Evolutionary conservation across 2,113 vertebrate genomes (phyloP).

Genomic region (Cebus imitator): DNA sequence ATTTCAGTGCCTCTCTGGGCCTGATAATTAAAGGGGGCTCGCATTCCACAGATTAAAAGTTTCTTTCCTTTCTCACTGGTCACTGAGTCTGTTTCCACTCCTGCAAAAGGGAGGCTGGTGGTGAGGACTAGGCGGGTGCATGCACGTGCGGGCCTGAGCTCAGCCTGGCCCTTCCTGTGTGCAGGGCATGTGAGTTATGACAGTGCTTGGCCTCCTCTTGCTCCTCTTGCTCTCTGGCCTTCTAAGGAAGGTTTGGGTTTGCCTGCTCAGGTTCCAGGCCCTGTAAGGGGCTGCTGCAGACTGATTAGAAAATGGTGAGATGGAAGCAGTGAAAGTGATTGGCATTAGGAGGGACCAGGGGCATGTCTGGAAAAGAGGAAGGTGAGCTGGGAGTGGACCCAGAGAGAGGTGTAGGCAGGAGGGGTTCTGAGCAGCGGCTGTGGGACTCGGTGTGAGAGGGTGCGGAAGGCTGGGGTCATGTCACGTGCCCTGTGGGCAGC

Average conservation of each 20-base stretch:
- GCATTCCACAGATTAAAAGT: neutral
- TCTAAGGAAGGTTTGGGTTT: neutral
- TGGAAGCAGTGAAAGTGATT: neutral
- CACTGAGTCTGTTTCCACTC: neutral
- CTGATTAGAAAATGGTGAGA: neutral
- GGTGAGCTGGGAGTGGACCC: neutral
- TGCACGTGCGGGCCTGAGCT: neutral
- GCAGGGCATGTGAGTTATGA: too few species aligned
- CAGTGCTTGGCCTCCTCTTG: too few species aligned
- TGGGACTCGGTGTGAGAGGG: neutral
- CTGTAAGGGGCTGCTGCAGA: neutral
- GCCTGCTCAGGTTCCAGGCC: neutral
- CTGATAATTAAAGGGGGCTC: neutral
- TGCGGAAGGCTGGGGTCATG: accelerated
- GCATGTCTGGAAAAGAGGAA: too few species aligned
- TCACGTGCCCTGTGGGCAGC: accelerated
- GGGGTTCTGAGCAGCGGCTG: neutral
- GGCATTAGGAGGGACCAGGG: neutral
- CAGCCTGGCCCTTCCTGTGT: neutral
- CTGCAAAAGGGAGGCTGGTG: neutral
- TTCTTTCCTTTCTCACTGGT: neutral
- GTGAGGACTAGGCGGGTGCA: neutral
- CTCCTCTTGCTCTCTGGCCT: neutral
- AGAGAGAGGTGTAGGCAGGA: neutral
- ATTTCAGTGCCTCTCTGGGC: neutral